Evolutionary conservation across 1,140 invertebrate species (phyloP).

Genomic region (Xylocopa sonorina): DNA sequence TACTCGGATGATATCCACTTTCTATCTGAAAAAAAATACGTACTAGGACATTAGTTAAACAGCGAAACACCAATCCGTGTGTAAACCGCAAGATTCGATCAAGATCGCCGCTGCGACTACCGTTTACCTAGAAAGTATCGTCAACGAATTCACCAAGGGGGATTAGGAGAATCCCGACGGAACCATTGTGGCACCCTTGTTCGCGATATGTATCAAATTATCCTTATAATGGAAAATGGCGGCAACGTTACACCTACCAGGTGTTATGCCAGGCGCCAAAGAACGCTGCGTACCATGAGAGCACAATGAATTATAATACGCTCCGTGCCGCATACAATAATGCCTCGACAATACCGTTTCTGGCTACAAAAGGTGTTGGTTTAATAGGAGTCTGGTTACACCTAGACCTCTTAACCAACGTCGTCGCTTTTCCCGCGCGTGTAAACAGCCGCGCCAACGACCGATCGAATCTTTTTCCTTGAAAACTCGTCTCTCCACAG

Average conservation of each 20-base stretch:
- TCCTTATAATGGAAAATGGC: constrained; percentile 81
- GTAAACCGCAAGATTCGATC: not conserved
- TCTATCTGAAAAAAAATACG: not conserved
- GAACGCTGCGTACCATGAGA: constrained; percentile 69
- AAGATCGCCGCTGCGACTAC: not conserved
- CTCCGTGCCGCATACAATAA: constrained; percentile 76
- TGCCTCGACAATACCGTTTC: constrained; percentile 74
- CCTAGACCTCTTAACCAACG: constrained; percentile 58
- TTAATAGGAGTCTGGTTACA: constrained; percentile 81
- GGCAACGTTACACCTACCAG: constrained; percentile 82
- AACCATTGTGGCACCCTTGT: constrained; percentile 44
- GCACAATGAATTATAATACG: constrained; percentile 79
- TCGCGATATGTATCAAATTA: constrained; percentile 82
- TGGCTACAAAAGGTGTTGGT: constrained; percentile 79
- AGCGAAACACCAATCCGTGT: not conserved
- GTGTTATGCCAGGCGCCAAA: constrained; percentile 73
- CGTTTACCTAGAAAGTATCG: constrained; percentile 4
- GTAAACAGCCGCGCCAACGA: constrained; percentile 56
- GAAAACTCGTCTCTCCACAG: constrained; percentile 35
- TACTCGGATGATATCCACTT: too few species aligned
- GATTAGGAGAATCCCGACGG: not conserved
- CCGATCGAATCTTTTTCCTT: constrained; percentile 10
- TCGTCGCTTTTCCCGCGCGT: constrained; percentile 55
- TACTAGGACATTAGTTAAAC: not conserved
- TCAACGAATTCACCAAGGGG: constrained; percentile 26